phyloP scores from a whole-genome alignment of 2,797 vertebrate species.

The Gobio occitaniae region DNA sequence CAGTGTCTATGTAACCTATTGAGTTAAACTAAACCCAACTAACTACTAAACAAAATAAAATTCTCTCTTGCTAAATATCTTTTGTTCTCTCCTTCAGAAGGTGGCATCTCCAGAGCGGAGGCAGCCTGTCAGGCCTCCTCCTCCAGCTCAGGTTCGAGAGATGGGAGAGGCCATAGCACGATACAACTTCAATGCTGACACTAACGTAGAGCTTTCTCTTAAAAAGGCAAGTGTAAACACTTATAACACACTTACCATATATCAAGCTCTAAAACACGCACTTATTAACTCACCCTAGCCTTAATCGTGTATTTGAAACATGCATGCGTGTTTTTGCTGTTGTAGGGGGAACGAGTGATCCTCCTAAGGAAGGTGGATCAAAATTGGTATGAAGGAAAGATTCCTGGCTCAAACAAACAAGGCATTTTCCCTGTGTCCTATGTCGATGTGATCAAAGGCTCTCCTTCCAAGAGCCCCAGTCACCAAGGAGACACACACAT shows the following conservation, averaged over 20 bases:
- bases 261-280: background rate
- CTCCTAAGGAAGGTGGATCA: conserved; percentile 95
- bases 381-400: conserved; percentile 99
- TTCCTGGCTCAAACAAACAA: conserved; percentile 91
- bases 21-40: background rate
- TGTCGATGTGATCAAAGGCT: conserved; percentile 90
- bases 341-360: conserved; percentile 92
- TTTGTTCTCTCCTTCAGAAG: conserved; percentile 76
- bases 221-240: conserved; percentile 84
- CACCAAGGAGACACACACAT: conserved; percentile 85
- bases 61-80: background rate
- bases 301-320: background rate
- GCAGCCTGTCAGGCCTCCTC: conserved; percentile 93
- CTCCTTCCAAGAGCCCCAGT: conserved; percentile 81
- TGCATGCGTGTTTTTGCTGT: conserved; percentile 53
- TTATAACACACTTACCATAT: background rate
- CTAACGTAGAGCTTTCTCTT: conserved; percentile 95
- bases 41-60: too few species aligned
- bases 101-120: conserved; percentile 88
- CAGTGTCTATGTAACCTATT: conserved; percentile 1
- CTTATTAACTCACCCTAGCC: background rate
- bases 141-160: conserved; percentile 90
- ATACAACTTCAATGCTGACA: conserved; percentile 98
- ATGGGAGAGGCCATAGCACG: conserved; percentile 95
- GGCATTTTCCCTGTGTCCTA: conserved; percentile 98